Evolutionary conservation across 2,797 vertebrate genomes (phyloP), one percentile per base, ranked within the genome.

Genomic region (Danio kyathit): DNA sequence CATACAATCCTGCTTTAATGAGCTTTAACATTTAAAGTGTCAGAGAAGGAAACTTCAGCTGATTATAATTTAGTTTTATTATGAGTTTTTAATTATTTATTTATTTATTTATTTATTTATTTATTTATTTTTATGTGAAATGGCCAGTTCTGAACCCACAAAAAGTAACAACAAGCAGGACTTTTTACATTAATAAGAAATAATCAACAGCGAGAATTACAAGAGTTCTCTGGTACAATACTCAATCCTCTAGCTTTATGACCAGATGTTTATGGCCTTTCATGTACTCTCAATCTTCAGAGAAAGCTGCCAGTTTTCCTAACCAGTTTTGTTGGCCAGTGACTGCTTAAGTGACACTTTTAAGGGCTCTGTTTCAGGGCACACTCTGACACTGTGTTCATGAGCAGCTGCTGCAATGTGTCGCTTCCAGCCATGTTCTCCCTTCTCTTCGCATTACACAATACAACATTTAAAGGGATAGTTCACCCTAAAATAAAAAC

Each of bases 231-330:
- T n/a, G n/a, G n/a, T n/a, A n/a, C n/a, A n/a, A n/a, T n/a, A n/a
- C n/a, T 57, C 72, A 61, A 59, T 69, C 66, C 46, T 51, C 41
- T 56, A 43, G 61, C 76, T 64, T 40, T 17, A 80, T 46, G 19
- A 41, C 14, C 51, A 75, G 72, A 82, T 81, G 69, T 51, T 61
- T 79, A 69, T 61, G 43, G 16, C n/a, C 46, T 17, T 54, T 79
- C 56, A 81, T 76, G 80, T 82, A 63, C 56, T 49, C 40, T 46
- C 29, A 51, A 14, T 70, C 81, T 71, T 79, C 40, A 82, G 43
- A 16, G 64, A 69, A 64, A 80, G 46, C 48, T 13, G 61, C 48
- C 51, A 63, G n/a, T 41, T 64, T 17, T 52, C 63, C 17, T 16
- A 80, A 40, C 16, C 38, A 59, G 52, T 63, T 79, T 51, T 67